Evolutionary conservation across 2,797 vertebrate genomes (phyloP), one percentile per base, ranked within the genome.

Genomic region (Manis javanica): DNA sequence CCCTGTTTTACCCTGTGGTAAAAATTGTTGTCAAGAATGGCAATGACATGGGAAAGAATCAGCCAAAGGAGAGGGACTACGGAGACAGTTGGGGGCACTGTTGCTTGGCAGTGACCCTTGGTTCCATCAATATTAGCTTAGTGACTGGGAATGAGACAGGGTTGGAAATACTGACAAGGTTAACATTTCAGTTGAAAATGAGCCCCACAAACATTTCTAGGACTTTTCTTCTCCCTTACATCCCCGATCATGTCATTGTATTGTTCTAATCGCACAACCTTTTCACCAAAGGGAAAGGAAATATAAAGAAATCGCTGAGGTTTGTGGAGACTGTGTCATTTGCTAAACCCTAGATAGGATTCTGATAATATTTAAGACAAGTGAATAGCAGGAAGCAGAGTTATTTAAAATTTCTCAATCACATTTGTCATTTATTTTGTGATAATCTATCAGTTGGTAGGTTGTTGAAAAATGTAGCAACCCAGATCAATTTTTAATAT

Each of bases 351-450:
- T 61, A 87, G 29, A 57, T 10, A 86, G n/a, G n/a, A 91, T 83
- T 92, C 82, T 77, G 42, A 77, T 78, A 77, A 78, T 95, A 75
- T 51, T 89, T 59, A 97, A 84, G 68, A 93, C 46, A 83, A 91
- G 96, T 96, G 59, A 88, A 95, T 90, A 71, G 39, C 77, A 69
- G 37, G 46, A 96, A 59, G 63, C n/a, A 77, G 42, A 81, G 57
- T 94, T 75, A 82, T 49, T 68, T 86, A 89, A 94, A 89, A 94
- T 89, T 89, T 95, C 87, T 97, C 93, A 34, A 89, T 96, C 87
- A 77, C 79, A 81, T 55, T 97, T 91, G 93, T 90, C 85, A 95
- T 39, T 75, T 91, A 95, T 96, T 97, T 92, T 89, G 59, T 94
- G 79, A 90, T 93, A 96, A 96, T 96, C 91, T 83, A 97, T 95